Base-by-base conservation (phyloP, 2,113 vertebrate genomes). In the Lanius collurio region DNA sequence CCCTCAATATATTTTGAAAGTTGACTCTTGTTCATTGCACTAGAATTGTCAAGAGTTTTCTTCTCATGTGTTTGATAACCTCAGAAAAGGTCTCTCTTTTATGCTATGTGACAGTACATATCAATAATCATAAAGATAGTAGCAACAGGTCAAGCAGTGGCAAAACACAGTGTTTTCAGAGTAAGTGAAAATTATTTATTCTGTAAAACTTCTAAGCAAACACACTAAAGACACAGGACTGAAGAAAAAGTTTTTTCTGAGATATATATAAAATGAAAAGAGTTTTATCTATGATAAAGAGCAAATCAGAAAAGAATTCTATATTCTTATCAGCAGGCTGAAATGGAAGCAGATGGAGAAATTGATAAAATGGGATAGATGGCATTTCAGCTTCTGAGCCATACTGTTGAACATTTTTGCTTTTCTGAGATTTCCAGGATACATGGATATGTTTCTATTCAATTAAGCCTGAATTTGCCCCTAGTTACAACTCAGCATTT, bases 361-460 rank as follows among this genome's bases (percentile, higher is more conserved):
- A 94, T 47, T 71, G 80, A 89, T 82, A 90, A 65, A 86, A 68
- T 59, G 27, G 57, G 75, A 82, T 56, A 62, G 23, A 83, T 79
- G 53, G 64, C 62, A 83, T 96, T 95, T 95, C 89, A 83, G 37
- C 46, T 94, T 87, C 86, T 81, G 64, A 88, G 91, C n/a, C 53
- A 87, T 41, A n/a, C 49, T 78, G 24, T 17, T 56, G 47, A 92
- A 74, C 20, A 50, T 77, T 95, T 91, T 59, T 92, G 6, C 74
- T 91, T 89, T 94, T 88, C 81, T 74, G 57, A 90, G 84, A 87
- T 94, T 94, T 94, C 46, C 44, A 86, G 62, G 59, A 69, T 41
- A 63, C 5, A 9, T 26, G 83, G 49, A 41, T 85, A 86, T 15
- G 24, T 86, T 91, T 90, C 88, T 80, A 56, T 71, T 96, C 41